Conservation (phyloP, 2,888 invertebrate species). For the Caenorhabditis parvicauda region DNA sequence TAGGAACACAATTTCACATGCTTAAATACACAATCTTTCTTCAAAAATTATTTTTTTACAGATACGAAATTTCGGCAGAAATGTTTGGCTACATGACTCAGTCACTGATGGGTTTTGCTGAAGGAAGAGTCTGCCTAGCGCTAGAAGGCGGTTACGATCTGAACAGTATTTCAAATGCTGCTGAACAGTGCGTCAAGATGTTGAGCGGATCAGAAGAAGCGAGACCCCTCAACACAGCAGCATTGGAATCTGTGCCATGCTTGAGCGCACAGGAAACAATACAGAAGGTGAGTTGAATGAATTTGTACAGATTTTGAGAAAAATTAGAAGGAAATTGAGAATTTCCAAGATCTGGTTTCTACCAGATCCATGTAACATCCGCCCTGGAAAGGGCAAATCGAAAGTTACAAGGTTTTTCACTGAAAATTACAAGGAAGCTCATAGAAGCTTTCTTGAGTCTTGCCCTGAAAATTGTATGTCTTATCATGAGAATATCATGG, state of each 20-base stretch:
- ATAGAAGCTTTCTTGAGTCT: too few relatives aligned
- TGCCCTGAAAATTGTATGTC: too few relatives aligned
- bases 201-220: constrained; percentile 33
- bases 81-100: constrained; percentile 83
- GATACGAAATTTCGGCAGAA: constrained; percentile 88
- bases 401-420: too few relatives aligned
- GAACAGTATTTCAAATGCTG: constrained; percentile 91
- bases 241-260: constrained; percentile 48
- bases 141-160: constrained; percentile 78
- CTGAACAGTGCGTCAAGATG: constrained; percentile 91
- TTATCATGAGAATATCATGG: too few relatives aligned
- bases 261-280: constrained; percentile 52
- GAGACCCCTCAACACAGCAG: constrained; percentile 35
- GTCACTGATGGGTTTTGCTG: constrained; percentile 82
- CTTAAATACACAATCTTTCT: constrained; percentile 2
- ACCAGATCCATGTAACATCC: too few relatives aligned
- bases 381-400: too few relatives aligned
- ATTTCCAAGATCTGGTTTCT: neutral
- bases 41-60: too few relatives aligned
- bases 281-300: constrained; percentile 47
- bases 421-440: too few relatives aligned
- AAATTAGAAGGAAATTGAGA: neutral
- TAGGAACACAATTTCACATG: too few relatives aligned
- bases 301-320: neutral
- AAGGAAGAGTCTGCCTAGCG: constrained; percentile 56